Conservation (phyloP, 2,888 invertebrate genomes). For the Clivina fossor region DNA sequence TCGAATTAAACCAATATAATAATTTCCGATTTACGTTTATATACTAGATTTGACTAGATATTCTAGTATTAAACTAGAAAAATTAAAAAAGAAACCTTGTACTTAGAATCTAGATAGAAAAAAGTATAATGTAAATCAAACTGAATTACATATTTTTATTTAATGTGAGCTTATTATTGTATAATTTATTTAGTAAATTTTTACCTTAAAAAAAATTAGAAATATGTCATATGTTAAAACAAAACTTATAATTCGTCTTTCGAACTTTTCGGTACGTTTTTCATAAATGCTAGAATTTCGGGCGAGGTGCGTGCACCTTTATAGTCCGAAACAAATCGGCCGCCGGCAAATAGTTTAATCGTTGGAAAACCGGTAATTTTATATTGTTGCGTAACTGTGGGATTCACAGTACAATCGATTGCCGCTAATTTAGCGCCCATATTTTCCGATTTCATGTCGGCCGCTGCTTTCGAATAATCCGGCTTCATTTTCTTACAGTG, state of each 20-base stretch:
- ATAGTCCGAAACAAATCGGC: conserved; percentile 59
- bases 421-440: conserved; percentile 55
- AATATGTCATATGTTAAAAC: too few species aligned
- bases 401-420: conserved; percentile 68
- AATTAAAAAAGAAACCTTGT: too few species aligned
- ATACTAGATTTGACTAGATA: too few species aligned
- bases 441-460: conserved; percentile 53
- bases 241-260: conserved; percentile 45
- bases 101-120: too few species aligned
- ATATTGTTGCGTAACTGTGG: conserved; percentile 60
- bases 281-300: conserved; percentile 60
- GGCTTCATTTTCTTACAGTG: conserved; percentile 72
- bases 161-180: too few species aligned
- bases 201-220: too few species aligned
- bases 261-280: conserved; percentile 35
- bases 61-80: too few species aligned
- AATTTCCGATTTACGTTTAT: too few species aligned
- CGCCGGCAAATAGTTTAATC: conserved; percentile 62
- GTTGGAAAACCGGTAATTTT: conserved; percentile 69
- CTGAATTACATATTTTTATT: too few species aligned
- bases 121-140: too few species aligned
- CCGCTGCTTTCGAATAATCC: conserved; percentile 62
- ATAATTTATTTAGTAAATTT: too few species aligned
- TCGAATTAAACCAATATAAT: too few species aligned
- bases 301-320: conserved; percentile 58